These are phyloP conservation scores for Nomia melanderi DNA, from an alignment of 1,140 invertebrate genomes.

Conservation along the genomic window DNA sequence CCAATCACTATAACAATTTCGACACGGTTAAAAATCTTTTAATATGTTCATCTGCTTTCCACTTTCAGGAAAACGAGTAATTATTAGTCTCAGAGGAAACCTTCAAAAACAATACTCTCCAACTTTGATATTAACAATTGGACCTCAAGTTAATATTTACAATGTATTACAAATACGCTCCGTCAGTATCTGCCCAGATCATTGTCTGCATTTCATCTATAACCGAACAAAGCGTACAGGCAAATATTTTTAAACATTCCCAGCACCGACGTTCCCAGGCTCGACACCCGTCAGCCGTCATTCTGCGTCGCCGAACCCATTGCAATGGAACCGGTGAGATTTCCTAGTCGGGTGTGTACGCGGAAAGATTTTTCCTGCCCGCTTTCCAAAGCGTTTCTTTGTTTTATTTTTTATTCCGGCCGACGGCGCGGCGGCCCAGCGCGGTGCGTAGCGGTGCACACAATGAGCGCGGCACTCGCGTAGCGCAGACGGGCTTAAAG, in stretches of 20 bases:
- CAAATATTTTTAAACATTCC: slow-evolving; percentile 30
- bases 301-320: slow-evolving; percentile 31
- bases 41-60: too few species aligned
- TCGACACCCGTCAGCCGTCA: background rate
- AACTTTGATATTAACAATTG: too few species aligned
- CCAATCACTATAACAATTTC: too few species aligned
- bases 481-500: slow-evolving; percentile 63
- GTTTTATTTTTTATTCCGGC: slow-evolving; percentile 14
- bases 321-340: background rate
- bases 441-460: slow-evolving; percentile 16
- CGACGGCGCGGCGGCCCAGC: too few species aligned
- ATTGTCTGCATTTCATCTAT: too few species aligned
- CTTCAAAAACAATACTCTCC: too few species aligned
- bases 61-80: too few species aligned
- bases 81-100: too few species aligned
- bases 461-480: slow-evolving; percentile 46
- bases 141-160: too few species aligned
- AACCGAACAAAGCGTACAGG: background rate
- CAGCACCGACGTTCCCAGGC: background rate
- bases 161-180: too few species aligned
- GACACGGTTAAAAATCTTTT: too few species aligned
- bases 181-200: too few species aligned
- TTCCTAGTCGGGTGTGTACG: background rate
- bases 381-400: background rate
- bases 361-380: slow-evolving; percentile 2